Conservation (phyloP, 2,888 invertebrate species). For the Aphodius sticticus region DNA sequence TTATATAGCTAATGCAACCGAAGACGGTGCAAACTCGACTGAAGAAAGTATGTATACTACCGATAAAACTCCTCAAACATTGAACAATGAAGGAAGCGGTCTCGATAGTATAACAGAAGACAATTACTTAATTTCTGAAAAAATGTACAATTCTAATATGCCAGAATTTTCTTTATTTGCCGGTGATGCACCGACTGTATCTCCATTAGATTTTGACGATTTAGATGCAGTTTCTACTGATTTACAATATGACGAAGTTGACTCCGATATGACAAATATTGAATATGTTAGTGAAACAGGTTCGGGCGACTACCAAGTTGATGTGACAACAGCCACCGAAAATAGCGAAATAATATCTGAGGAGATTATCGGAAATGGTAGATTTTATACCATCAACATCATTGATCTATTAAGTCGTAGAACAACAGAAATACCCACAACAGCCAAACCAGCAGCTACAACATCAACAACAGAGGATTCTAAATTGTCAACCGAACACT, state of each 20-base stretch:
- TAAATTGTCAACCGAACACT: not conserved
- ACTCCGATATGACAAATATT: not conserved
- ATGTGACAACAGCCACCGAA: not conserved
- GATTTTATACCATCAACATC: not conserved
- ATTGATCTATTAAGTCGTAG: not conserved
- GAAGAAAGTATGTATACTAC: too few species aligned
- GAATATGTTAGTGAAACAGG: not conserved
- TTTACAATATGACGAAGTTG: not conserved
- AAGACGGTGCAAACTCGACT: too few species aligned
- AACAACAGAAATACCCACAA: not conserved
- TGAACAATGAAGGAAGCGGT: too few species aligned
- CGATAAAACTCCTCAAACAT: too few species aligned
- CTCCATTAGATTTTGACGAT: not conserved
- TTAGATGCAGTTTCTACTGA: not conserved
- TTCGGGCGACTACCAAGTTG: not conserved
- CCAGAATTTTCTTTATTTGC: not conserved
- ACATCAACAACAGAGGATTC: not conserved
- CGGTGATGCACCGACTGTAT: not conserved
- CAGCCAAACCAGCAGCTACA: not conserved
- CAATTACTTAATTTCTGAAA: not conserved
- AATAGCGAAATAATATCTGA: not conserved
- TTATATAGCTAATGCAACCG: too few species aligned
- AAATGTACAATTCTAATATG: not conserved
- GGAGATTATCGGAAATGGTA: not conserved
- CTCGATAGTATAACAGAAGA: not conserved